Evolutionary conservation across 2,888 invertebrate genomes (phyloP), one percentile per base, ranked within the genome.

Genomic region (Octodonta nipae): DNA sequence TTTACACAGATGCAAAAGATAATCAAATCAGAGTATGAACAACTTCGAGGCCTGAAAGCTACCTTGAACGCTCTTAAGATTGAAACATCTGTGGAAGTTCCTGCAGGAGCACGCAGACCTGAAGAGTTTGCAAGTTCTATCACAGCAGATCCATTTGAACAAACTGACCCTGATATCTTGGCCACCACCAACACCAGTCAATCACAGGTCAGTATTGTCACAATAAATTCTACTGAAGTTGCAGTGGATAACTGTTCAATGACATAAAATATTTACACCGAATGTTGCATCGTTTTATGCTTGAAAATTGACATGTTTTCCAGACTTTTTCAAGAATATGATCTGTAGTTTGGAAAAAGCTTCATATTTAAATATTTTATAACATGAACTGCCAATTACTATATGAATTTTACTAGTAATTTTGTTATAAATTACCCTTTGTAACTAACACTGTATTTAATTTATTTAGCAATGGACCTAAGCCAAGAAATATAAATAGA

Each of bases 21-120:
- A 61, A 79, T 95, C 54, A 80, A 75, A 26, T 73, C 78, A 35
- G 95, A 95, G 60, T 89, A 86, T 60, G 85, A 89, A 51, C 81
- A 86, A 61, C 75, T 95, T 28, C 92, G 91, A 61, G 78, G 80
- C 40, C 75, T 84, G 11, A 77, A 76, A 47, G 74, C 73, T 26
- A 79, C 81, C 2, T 60, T 89, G 40, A 76, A 80, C 51, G 70
- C 81, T 50, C 81, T 88, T 54, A 78, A 78, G 59, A 70, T 73
- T 37, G 81, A 78, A 43, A 69, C 75, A 1, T 76, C 54, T 37
- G 52, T 53, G 4, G 64, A 66, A 42, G 47, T 61, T 13, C 70
- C 70, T 30, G 58, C 70, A 35, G 66, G 68, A 16, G 61, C 58
- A 12, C 60, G 66, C 42, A 55, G 54, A 36, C 35, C 49, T 26